Evolutionary conservation across 1,140 invertebrate species (phyloP), one percentile per base, ranked within the genome.

Genomic region (Euura lappo): DNA sequence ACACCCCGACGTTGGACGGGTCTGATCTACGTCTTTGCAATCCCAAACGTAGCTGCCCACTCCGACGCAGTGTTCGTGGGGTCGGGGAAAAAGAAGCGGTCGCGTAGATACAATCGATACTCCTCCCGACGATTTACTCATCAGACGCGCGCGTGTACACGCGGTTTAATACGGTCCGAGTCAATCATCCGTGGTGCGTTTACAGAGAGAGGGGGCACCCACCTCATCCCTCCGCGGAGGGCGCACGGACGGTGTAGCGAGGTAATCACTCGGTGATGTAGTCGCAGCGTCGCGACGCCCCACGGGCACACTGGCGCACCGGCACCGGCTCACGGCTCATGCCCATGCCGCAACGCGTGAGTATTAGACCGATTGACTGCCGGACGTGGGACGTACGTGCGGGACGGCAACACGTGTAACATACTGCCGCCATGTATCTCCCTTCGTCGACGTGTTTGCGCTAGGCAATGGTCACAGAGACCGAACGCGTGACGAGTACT

Each of bases 301-400:
- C 70, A 28, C 28, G 1, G 28, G 28, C 28, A 28, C 28, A 28
- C 28, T 28, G 28, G 28, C 28, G 28, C 28, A 28, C 28, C 28
- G 28, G 28, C 28, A 28, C 28, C 28, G 0, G 28, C 28, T 28
- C 28, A 68, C 70, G 65, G 68, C 65, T 44, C 45, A n/a, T 10
- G 64, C 70, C 69, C 45, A 44, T 11, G 65, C 47, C 51, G 51
- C 51, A 60, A 60, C 51, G 78, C 76, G 79, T 81, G 83, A 86
- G 85, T 86, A 86, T 86, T 85, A 85, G 85, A 86, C 83, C 84
- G 85, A 86, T 86, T 86, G 85, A 85, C 85, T 85, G 81, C 84
- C 84, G 85, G 84, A 87, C 84, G 84, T 81, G 84, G 84, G 83
- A 82, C 81, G 83, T 86, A 86, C 84, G 85, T 85, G 84, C 84